Percentiles rank a stretch among this genome's conserved stretches.
Evolutionary conservation across 2,797 vertebrate species (phyloP).

Genomic region (Pagetopsis macropterus): DNA sequence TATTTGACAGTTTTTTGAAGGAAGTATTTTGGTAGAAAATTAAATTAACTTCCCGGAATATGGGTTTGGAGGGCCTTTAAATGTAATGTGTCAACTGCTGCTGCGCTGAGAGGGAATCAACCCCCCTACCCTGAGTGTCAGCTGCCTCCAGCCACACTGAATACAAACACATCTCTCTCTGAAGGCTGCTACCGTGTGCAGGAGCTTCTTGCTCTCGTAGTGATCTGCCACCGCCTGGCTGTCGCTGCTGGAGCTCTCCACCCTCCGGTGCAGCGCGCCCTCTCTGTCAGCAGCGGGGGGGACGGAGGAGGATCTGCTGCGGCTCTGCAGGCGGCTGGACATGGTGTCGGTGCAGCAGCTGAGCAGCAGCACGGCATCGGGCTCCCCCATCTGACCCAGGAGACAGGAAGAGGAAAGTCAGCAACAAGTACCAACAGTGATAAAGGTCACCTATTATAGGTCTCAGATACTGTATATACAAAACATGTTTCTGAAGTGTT

Average conservation of each 20-base stretch:
- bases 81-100: background rate
- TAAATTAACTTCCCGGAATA: background rate
- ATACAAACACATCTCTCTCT: background rate
- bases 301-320: conserved; percentile 53
- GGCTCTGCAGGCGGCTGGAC: conserved; percentile 82
- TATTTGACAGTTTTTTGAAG: too few species aligned
- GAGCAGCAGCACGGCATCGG: conserved; percentile 88
- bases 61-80: background rate
- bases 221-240: conserved; percentile 80
- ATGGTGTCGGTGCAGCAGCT: conserved; percentile 89
- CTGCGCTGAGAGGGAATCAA: background rate
- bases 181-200: conserved; percentile 84
- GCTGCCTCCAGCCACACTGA: too few species aligned
- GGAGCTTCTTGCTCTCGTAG: conserved; percentile 86
- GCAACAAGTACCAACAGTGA: background rate
- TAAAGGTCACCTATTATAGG: too few species aligned
- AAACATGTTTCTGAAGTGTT: too few species aligned
- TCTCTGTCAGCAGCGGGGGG: conserved; percentile 42
- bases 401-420: background rate
- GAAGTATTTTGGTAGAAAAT: too few species aligned
- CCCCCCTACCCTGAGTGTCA: background rate
- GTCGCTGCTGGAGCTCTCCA: conserved; percentile 82
- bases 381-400: conserved; percentile 87
- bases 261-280: conserved; percentile 63
- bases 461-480: too few species aligned